These are phyloP conservation scores for Eulacestoma nigropectus DNA, from an alignment of 2,113 vertebrate species.

Conservation along the genomic window DNA sequence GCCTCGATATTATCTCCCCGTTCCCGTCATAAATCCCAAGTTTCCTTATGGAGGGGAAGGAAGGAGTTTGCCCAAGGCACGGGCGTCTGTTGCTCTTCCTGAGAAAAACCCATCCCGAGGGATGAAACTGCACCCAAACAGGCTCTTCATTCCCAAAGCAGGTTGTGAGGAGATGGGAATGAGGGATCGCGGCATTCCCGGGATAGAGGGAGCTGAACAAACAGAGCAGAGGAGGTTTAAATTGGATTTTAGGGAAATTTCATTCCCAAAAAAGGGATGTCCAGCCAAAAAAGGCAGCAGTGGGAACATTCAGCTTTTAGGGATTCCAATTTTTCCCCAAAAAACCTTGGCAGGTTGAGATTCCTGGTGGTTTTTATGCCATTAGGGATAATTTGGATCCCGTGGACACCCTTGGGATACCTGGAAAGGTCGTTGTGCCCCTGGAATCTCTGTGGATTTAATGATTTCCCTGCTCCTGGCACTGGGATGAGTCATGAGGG, in stretches of 20 bases:
- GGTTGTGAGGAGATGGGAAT: fast-evolving
- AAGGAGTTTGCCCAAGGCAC: not conserved
- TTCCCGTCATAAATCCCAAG: constrained; percentile 19
- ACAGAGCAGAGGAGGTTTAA: not conserved
- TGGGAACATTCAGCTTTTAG: not conserved
- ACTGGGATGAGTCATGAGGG: not conserved
- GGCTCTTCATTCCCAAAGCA: fast-evolving
- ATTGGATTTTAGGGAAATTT: not conserved
- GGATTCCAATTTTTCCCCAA: not conserved
- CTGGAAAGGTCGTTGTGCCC: not conserved
- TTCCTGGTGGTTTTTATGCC: not conserved
- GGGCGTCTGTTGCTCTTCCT: not conserved
- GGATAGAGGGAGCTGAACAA: fast-evolving
- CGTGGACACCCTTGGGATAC: not conserved
- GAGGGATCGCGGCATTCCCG: fast-evolving
- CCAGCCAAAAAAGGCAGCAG: too few relatives aligned
- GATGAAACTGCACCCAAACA: not conserved
- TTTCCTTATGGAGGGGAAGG: not conserved
- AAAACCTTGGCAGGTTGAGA: not conserved
- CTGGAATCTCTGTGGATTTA: not conserved
- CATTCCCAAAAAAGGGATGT: not conserved
- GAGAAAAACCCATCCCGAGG: not conserved
- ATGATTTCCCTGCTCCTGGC: not conserved
- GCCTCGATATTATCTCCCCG: not conserved
- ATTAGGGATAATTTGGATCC: not conserved